Percentiles rank a stretch among this genome's conserved stretches.
phyloP scores from a whole-genome alignment of 2,797 vertebrate species.

The Sebastes steindachneri region DNA sequence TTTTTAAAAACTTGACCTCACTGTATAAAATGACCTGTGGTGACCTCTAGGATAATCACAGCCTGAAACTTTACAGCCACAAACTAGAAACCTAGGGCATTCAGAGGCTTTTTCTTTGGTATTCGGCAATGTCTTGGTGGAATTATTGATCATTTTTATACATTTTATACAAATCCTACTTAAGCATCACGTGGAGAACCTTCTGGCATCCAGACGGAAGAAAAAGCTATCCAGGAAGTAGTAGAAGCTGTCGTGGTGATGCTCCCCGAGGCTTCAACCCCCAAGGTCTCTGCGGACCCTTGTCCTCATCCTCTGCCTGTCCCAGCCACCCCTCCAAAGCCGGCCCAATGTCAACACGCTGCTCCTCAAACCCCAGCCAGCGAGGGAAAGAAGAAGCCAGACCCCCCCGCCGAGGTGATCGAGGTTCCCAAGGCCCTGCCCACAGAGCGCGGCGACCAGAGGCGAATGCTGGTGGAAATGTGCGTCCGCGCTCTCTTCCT shows the following conservation, averaged over 20 bases:
- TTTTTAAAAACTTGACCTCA: too few relatives aligned
- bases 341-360: slow-evolving; percentile 43
- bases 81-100: too few relatives aligned
- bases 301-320: slow-evolving; percentile 55
- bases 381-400: slow-evolving; percentile 86
- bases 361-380: slow-evolving; percentile 44
- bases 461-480: slow-evolving; percentile 90
- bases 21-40: too few relatives aligned
- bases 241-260: slow-evolving; percentile 77
- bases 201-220: slow-evolving; percentile 63
- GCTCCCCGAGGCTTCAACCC: slow-evolving; percentile 52
- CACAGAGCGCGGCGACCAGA: slow-evolving; percentile 85
- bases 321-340: slow-evolving; percentile 65
- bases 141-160: too few relatives aligned
- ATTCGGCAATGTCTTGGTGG: too few relatives aligned
- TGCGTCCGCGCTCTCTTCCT: slow-evolving; percentile 90
- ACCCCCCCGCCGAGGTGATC: slow-evolving; percentile 76
- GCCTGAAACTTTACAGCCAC: too few relatives aligned
- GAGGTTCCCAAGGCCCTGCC: slow-evolving; percentile 91
- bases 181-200: slow-evolving; percentile 66
- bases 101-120: too few relatives aligned
- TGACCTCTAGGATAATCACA: too few relatives aligned
- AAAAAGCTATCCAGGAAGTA: slow-evolving; percentile 75
- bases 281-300: slow-evolving; percentile 57
- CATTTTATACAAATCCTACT: neutral